Evolutionary conservation across 2,113 vertebrate genomes (phyloP), one percentile per base, ranked within the genome.

Genomic region (Ptilorrhoa leucosticta): DNA sequence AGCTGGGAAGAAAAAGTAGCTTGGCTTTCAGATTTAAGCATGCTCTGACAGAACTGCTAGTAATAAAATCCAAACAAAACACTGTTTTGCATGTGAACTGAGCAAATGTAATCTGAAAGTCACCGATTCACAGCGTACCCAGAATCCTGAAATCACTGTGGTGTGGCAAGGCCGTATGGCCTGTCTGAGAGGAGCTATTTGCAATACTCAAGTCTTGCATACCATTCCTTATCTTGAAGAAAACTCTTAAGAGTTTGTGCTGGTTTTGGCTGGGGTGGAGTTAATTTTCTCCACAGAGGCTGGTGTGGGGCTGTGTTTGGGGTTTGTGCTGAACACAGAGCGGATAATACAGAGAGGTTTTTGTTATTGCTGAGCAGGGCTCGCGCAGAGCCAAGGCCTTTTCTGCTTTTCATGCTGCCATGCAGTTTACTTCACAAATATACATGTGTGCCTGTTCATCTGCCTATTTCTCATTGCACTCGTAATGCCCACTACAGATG

Each of bases 41-140:
- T 81, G 35, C 20, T 86, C 33, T 93, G 60, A 54, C 82, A 94
- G 69, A 84, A 61, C 39, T 48, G 15, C 22, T 83, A 37, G 71
- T 56, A 90, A 83, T 90, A 90, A 95, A 96, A 92, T 60, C 50
- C 51, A 92, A 92, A 75, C 30, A 80, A 87, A 96, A 47, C 78
- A 77, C 66, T 35, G 56, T 73, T 95, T 96, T 77, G 35, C 45
- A 70, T 80, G 75, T 88, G 60, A 90, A 86, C 58, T 54, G 66
- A 94, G 26, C 19, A 83, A 90, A 80, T 77, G 58, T 54, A 35
- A 79, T 51, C 28, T 66, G n/a, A 56, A 94, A 96, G 68, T 96
- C 39, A 88, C 95, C 63, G 24, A 87, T 28, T 56, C 85, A 27
- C 45, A 71, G 28, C 2, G 0, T 37, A 50, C 30, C 13, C 82